Conservation (phyloP, 2,113 vertebrate genomes). For the Oplegnathus fasciatus region DNA sequence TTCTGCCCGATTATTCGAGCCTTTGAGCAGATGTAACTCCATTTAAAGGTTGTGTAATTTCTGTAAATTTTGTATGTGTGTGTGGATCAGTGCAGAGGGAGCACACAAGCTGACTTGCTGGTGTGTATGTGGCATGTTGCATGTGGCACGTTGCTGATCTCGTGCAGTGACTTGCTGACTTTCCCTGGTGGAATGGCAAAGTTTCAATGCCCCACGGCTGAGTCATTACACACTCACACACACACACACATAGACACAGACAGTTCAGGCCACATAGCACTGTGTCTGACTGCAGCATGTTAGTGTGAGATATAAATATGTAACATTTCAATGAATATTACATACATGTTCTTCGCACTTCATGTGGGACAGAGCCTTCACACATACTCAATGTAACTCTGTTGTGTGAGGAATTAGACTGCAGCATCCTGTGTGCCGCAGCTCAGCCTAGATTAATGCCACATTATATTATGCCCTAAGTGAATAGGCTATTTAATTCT, state of each 20-base stretch:
- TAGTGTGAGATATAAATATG: slow-evolving; percentile 66
- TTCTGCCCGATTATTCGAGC: neutral
- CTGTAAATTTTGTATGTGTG: neutral
- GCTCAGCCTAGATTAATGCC: slow-evolving; percentile 32
- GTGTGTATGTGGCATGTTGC: slow-evolving; percentile 43
- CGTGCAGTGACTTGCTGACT: slow-evolving; percentile 44
- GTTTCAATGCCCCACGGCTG: slow-evolving; percentile 44
- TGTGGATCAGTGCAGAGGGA: slow-evolving; percentile 5
- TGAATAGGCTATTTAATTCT: slow-evolving; percentile 17
- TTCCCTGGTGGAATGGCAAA: slow-evolving; percentile 45
- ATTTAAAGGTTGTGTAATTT: neutral
- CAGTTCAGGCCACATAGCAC: slow-evolving; percentile 1
- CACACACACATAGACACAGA: slow-evolving; percentile 10
- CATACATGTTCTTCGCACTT: slow-evolving; percentile 65
- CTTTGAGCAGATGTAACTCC: neutral
- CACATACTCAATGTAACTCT: slow-evolving; percentile 27
- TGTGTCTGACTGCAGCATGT: slow-evolving; percentile 36
- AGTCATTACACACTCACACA: slow-evolving; percentile 40
- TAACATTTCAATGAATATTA: slow-evolving; percentile 68
- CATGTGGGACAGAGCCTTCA: slow-evolving; percentile 61
- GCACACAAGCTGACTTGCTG: neutral
- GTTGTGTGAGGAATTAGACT: slow-evolving; percentile 7
- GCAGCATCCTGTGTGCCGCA: neutral
- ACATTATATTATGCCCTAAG: slow-evolving; percentile 23
- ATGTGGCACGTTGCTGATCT: slow-evolving; percentile 55